phyloP scores from a whole-genome alignment of 2,113 vertebrate species.

The Suricata suricatta region DNA sequence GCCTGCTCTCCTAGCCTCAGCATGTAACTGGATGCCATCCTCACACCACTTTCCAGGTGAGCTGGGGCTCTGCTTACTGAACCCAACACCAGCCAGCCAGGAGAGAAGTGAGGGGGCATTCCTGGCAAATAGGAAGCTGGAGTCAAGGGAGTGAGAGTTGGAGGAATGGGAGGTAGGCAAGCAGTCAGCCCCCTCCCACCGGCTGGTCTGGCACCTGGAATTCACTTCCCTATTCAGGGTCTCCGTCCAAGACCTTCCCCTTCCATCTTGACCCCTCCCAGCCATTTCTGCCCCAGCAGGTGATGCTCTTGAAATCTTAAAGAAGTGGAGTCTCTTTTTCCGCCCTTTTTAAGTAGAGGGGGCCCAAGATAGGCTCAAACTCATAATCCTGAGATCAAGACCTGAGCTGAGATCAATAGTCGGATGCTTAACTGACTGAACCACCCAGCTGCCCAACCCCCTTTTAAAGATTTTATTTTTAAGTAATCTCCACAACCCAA shows the following conservation, averaged over 20 bases:
- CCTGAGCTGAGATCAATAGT: no score
- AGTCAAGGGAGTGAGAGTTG: background rate
- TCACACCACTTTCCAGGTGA: constrained; percentile 38
- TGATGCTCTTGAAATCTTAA: constrained; percentile 7
- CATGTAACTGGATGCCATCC: constrained; percentile 4
- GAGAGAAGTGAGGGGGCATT: background rate
- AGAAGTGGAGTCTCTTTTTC: background rate
- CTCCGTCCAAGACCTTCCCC: background rate
- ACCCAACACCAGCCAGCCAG: background rate
- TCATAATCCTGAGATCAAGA: no score
- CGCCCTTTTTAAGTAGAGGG: background rate
- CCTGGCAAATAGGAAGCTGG: background rate
- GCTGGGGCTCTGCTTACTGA: constrained; percentile 57
- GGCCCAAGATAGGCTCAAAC: no score
- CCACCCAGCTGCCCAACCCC: no score
- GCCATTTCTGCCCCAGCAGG: background rate
- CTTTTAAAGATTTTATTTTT: no score
- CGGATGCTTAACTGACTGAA: no score
- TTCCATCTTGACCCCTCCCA: background rate
- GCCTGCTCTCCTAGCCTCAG: background rate
- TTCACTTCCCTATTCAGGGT: background rate
- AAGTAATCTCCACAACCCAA: no score
- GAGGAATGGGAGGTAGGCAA: background rate
- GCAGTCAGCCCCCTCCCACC: background rate
- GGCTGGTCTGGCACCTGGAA: background rate